Evolutionary conservation across 2,797 vertebrate genomes (phyloP).

Genomic region (Tamandua tetradactyla): DNA sequence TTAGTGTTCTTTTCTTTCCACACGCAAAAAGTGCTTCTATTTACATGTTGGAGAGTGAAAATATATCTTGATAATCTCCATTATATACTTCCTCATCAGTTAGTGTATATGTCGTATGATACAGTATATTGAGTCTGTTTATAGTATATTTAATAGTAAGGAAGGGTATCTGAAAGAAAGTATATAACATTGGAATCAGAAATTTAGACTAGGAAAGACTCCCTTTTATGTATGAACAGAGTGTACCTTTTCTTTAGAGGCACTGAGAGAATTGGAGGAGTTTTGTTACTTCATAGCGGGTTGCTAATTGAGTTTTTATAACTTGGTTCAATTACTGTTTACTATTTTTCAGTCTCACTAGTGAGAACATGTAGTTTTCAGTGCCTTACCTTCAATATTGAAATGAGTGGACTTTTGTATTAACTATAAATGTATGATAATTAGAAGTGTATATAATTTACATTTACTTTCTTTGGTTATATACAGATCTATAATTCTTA

Average conservation of each 20-base stretch:
- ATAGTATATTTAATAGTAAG: background rate
- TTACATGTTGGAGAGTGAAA: background rate
- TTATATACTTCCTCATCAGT: constrained; percentile 5
- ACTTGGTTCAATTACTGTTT: constrained; percentile 2
- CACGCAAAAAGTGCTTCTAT: background rate
- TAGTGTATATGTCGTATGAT: constrained; percentile 17
- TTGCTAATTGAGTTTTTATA: constrained; percentile 46
- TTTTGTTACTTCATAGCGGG: constrained; percentile 27
- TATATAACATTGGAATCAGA: background rate
- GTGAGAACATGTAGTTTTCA: background rate
- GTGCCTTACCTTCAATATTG: constrained; percentile 32
- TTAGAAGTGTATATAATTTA: constrained; percentile 34
- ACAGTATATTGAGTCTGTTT: background rate
- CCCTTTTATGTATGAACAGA: constrained; percentile 32
- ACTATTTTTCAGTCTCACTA: constrained; percentile 14
- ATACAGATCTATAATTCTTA: constrained; percentile 23
- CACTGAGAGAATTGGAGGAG: background rate
- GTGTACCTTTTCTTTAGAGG: constrained; percentile 21
- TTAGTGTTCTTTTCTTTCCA: constrained; percentile 37
- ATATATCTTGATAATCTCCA: constrained; percentile 19
- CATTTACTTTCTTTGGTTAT: background rate
- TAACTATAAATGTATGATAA: constrained; percentile 29
- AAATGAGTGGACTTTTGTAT: constrained; percentile 32
- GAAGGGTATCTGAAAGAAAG: background rate
- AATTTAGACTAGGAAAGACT: constrained; percentile 28